Conservation (phyloP, 2,113 vertebrate species). For the Hoplias malabaricus region DNA sequence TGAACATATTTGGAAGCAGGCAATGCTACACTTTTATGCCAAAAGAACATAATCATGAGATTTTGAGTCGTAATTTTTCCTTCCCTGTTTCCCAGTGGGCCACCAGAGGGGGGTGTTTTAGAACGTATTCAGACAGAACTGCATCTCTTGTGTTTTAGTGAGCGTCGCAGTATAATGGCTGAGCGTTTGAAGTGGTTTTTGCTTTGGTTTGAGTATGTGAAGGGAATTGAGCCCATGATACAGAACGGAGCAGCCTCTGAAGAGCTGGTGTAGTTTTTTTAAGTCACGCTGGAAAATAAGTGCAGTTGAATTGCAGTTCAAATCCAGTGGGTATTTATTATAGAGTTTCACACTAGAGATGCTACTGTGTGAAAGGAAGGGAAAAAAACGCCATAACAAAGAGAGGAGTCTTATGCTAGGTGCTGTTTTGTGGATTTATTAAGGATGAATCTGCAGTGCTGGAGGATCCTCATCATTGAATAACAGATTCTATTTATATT, state of each 20-base stretch:
- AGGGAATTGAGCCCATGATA: neutral
- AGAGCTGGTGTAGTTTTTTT: neutral
- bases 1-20: neutral
- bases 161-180: neutral
- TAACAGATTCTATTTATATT: neutral
- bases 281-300: neutral
- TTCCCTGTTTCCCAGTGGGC: conserved; percentile 6
- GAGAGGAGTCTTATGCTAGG: too few species aligned
- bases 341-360: neutral
- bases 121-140: neutral
- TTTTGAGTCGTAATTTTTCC: neutral
- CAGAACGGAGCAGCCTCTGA: neutral
- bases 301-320: neutral
- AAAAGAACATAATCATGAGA: neutral
- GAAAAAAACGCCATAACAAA: too few species aligned
- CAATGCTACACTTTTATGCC: neutral
- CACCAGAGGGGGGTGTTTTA: conserved; percentile 44
- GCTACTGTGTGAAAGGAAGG: too few species aligned
- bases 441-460: too few species aligned
- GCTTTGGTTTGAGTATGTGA: neutral
- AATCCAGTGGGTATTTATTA: neutral
- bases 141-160: neutral
- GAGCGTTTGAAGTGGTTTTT: neutral
- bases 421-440: too few species aligned
- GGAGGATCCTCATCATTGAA: neutral